These are phyloP conservation scores for Argyresthia albistria DNA, from an alignment of 2,888 invertebrate species.

Conservation along the genomic window DNA sequence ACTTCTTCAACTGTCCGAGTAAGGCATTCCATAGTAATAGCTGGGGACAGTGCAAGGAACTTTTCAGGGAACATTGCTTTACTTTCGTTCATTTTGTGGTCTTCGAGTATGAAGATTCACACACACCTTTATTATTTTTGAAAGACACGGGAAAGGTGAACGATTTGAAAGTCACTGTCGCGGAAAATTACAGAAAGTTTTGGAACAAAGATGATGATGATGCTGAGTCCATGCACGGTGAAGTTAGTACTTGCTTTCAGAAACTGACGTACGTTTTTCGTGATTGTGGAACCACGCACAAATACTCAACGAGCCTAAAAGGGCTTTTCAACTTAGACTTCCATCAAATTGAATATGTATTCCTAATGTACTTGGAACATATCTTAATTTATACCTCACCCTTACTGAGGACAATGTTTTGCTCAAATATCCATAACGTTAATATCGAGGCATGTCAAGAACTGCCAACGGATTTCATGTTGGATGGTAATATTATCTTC, in stretches of 20 bases:
- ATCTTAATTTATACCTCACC: conserved; percentile 28
- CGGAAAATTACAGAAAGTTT: conserved; percentile 24
- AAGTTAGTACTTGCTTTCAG: conserved; percentile 13
- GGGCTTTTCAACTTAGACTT: conserved; percentile 24
- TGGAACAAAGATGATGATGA: conserved; percentile 14
- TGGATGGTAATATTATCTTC: conserved; percentile 30
- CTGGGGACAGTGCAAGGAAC: conserved; percentile 15
- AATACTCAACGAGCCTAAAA: conserved; percentile 17
- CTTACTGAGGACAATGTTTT: conserved; percentile 19
- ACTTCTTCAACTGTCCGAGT: conserved; percentile 23
- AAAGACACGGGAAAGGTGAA: conserved; percentile 17
- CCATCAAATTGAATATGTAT: conserved; percentile 26
- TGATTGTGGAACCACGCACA: conserved; percentile 25
- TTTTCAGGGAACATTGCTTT: conserved; percentile 23
- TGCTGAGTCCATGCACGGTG: conserved; percentile 6
- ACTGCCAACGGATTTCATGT: conserved; percentile 23
- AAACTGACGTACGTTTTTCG: conserved; percentile 19
- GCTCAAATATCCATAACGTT: conserved; percentile 20
- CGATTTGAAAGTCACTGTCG: conserved; percentile 24
- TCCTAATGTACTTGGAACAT: conserved; percentile 28
- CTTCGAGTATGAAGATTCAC: conserved; percentile 22
- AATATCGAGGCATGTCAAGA: conserved; percentile 16
- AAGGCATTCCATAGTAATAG: conserved; percentile 14
- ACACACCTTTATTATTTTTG: conserved; percentile 22
- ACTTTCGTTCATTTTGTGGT: conserved; percentile 24